Evolutionary conservation across 2,888 invertebrate species (phyloP).

Genomic region (Drosophila barbarae): DNA sequence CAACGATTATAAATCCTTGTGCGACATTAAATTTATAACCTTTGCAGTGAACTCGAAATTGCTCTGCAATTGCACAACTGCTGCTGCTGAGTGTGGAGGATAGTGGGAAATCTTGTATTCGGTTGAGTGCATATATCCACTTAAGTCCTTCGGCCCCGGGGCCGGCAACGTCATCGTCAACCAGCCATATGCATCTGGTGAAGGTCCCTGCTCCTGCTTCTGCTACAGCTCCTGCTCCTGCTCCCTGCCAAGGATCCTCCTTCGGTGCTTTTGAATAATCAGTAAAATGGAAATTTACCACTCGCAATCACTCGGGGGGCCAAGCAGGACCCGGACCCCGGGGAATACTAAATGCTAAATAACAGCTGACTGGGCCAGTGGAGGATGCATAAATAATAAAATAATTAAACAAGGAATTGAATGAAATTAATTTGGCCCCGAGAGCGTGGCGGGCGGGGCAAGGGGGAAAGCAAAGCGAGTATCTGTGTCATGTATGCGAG

Average conservation of each 20-base stretch:
- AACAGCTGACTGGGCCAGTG: constrained; percentile 47
- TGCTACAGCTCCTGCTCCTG: neutral
- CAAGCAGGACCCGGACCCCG: neutral
- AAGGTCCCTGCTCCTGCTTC: neutral
- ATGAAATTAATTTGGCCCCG: constrained; percentile 66
- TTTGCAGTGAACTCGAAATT: constrained; percentile 31
- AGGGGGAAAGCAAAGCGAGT: constrained; percentile 17
- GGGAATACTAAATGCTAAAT: constrained; percentile 38
- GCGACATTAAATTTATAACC: constrained; percentile 38
- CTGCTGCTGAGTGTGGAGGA: constrained; percentile 11
- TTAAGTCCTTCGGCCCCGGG: constrained; percentile 33
- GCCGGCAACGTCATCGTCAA: constrained; percentile 21
- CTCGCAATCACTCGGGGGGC: constrained; percentile 32
- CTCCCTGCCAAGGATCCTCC: constrained; percentile 3
- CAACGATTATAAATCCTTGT: constrained; percentile 36
- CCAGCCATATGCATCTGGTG: constrained; percentile 32
- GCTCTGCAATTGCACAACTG: constrained; percentile 29
- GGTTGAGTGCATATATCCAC: constrained; percentile 30
- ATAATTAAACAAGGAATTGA: constrained; percentile 73
- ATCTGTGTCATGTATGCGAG: constrained; percentile 30
- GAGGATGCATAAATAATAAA: constrained; percentile 67
- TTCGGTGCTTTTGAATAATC: constrained; percentile 40
- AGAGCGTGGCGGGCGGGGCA: constrained; percentile 16
- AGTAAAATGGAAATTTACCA: constrained; percentile 51
- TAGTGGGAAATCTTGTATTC: constrained; percentile 28